Conservation (phyloP, 1,140 invertebrate genomes). For the Apis dorsata region DNA sequence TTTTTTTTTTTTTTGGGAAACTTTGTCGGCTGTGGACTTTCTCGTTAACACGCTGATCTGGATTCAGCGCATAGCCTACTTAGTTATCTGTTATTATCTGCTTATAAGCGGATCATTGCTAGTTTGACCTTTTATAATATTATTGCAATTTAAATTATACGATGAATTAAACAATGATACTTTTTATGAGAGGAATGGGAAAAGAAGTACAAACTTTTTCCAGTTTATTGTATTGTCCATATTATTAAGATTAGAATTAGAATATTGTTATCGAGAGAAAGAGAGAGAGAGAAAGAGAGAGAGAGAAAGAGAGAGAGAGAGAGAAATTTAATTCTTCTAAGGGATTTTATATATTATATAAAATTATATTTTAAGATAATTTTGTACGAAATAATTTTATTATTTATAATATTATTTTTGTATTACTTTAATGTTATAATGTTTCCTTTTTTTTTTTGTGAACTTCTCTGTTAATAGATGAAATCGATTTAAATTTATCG, state of each 20-base stretch:
- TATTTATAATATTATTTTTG: not conserved
- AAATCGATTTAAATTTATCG: not conserved
- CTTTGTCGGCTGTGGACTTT: slow-evolving; percentile 10
- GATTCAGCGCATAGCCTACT: too few relatives aligned
- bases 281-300: too few relatives aligned
- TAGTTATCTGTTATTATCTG: not conserved
- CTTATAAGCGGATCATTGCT: not conserved
- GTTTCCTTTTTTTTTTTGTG: not conserved
- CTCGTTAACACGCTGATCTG: not conserved
- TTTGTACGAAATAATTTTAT: not conserved
- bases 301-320: too few relatives aligned
- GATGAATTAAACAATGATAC: too few relatives aligned
- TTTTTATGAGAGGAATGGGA: too few relatives aligned
- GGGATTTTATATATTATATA: not conserved
- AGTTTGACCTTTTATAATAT: not conserved
- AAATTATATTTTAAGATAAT: not conserved
- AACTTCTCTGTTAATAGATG: not conserved
- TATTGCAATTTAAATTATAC: too few relatives aligned
- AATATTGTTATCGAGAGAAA: not conserved
- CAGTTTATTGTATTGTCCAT: not conserved
- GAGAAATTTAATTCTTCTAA: not conserved
- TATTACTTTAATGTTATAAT: not conserved
- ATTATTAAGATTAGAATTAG: not conserved
- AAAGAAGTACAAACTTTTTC: not conserved
- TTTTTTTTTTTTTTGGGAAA: not conserved